These are phyloP conservation scores for Caenorhabditis inopinata DNA, from an alignment of 1,140 invertebrate species.

Conservation along the genomic window DNA sequence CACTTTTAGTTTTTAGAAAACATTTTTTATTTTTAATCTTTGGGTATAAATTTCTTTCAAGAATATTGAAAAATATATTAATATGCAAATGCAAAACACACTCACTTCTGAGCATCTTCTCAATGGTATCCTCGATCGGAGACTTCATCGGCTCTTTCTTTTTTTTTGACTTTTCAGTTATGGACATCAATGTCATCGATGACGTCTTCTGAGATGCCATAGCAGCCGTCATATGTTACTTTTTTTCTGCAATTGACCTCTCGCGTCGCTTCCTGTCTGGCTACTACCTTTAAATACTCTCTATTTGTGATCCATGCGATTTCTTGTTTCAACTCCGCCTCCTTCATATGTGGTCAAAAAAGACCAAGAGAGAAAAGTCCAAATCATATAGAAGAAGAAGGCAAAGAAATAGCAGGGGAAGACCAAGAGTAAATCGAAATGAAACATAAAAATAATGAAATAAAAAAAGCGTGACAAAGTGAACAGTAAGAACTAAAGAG, in stretches of 20 bases:
- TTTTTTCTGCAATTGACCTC: not conserved
- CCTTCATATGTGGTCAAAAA: not conserved
- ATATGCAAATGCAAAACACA: not conserved
- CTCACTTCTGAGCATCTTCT: constrained; percentile 38
- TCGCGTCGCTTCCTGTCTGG: too few relatives aligned
- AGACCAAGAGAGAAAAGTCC: not conserved
- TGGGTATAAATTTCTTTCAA: too few relatives aligned
- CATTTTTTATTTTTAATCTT: too few relatives aligned
- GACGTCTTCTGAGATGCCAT: not conserved
- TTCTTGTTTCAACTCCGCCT: not conserved
- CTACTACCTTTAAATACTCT: constrained; percentile 23
- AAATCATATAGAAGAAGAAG: not conserved
- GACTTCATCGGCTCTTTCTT: constrained; percentile 23
- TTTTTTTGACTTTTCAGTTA: not conserved
- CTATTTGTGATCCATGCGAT: not conserved
- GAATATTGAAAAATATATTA: not conserved
- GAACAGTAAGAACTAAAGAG: too few relatives aligned
- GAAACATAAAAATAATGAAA: too few relatives aligned
- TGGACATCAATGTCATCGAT: not conserved
- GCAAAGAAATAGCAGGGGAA: not conserved
- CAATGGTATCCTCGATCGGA: constrained; percentile 28
- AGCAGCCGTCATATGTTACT: not conserved
- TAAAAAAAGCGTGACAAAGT: too few relatives aligned
- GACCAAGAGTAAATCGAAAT: not conserved
- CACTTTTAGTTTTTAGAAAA: too few relatives aligned